A percentile compares a stretch with the other conserved stretches of the same genome.
phyloP scores from a whole-genome alignment of 2,113 vertebrate genomes.

The Ammodytes dubius region DNA sequence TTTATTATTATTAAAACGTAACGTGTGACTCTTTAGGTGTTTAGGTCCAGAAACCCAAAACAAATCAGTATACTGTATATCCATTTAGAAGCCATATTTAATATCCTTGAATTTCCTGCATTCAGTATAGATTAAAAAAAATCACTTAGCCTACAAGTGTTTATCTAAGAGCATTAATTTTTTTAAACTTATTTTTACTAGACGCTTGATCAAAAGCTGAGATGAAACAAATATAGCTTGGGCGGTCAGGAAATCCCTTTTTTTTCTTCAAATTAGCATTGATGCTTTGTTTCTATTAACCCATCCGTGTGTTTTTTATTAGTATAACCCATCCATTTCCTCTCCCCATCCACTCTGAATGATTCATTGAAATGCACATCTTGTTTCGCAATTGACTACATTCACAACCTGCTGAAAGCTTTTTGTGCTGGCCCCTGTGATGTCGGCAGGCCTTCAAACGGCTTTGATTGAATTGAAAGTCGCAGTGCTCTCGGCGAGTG shows the following conservation, averaged over 20 bases:
- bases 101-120: background rate
- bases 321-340: constrained; percentile 70
- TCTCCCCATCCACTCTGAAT: constrained; percentile 71
- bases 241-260: constrained; percentile 55
- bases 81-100: background rate
- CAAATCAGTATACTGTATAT: background rate
- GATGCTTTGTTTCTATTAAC: constrained; percentile 56
- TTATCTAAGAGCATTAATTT: constrained; percentile 18
- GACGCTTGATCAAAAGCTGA: constrained; percentile 49
- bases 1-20: background rate
- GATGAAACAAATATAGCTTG: constrained; percentile 15
- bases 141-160: constrained; percentile 8
- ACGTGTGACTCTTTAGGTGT: background rate
- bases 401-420: constrained; percentile 82
- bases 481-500: constrained; percentile 57
- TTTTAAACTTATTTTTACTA: constrained; percentile 40
- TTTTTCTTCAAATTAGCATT: constrained; percentile 43
- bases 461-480: constrained; percentile 80
- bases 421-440: constrained; percentile 77
- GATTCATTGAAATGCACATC: constrained; percentile 86
- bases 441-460: constrained; percentile 67
- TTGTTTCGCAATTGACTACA: constrained; percentile 80
- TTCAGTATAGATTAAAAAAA: constrained; percentile 13
- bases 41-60: too few relatives aligned
- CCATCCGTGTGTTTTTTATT: constrained; percentile 70